phyloP scores from a whole-genome alignment of 2,888 invertebrate species.

The Nemurella pictetii region DNA sequence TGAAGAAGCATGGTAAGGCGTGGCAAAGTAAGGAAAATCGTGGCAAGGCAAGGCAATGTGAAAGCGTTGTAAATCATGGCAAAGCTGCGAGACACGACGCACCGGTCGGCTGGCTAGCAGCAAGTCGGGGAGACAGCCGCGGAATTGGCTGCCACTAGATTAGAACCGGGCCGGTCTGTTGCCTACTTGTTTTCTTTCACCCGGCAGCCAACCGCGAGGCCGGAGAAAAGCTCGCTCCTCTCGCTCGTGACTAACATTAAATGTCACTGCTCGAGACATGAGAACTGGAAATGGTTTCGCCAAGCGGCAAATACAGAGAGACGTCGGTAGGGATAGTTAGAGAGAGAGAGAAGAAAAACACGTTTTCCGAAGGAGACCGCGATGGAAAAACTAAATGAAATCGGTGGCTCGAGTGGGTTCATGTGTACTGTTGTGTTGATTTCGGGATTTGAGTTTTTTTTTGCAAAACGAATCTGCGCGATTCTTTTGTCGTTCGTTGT shows the following conservation, averaged over 20 bases:
- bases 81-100: too few relatives aligned
- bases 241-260: neutral
- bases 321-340: neutral
- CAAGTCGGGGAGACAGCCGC: slow-evolving; percentile 13
- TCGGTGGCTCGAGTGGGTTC: neutral
- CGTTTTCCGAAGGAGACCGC: neutral
- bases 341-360: too few relatives aligned
- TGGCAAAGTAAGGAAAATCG: too few relatives aligned
- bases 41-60: too few relatives aligned
- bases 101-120: neutral
- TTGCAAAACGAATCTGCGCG: too few relatives aligned
- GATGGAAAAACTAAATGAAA: neutral
- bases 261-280: slow-evolving; percentile 3
- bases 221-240: neutral
- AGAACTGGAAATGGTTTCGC: neutral
- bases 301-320: neutral
- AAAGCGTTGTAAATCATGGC: too few relatives aligned
- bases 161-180: neutral
- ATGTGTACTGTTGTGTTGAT: neutral
- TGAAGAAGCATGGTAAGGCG: too few relatives aligned
- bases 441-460: neutral
- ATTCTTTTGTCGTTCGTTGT: too few relatives aligned
- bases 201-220: neutral
- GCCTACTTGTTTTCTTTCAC: neutral
- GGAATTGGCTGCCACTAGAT: slow-evolving; percentile 28